Evolutionary conservation across 2,797 vertebrate species (phyloP), one percentile per base, ranked within the genome.

Genomic region (Meriones psammophilus): DNA sequence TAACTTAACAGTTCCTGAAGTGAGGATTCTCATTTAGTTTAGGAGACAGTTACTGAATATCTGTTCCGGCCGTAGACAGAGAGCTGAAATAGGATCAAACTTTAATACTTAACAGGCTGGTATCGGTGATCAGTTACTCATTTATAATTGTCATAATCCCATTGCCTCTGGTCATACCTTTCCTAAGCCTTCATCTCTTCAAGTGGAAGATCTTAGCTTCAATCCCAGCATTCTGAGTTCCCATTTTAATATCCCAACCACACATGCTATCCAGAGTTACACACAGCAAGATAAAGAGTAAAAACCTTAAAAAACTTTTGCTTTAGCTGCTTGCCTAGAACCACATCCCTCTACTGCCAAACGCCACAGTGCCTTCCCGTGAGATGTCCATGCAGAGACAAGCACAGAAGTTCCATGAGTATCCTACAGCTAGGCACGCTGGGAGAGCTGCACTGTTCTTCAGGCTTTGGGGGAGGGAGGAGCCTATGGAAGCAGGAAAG

Each of bases 21-120:
- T n/a, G 28, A 91, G 69, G 58, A 83, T 78, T 88, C 26, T 62
- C 73, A 22, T 69, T 95, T 80, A 92, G 91, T 86, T 94, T 62
- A 88, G 89, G 56, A 94, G 84, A 56, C 36, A 92, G 13, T 84
- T 94, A n/a, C 7, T 83, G 54, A 66, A 50, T 64, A 18, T 92
- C 69, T 17, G 4, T 94, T 90, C 81, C 46, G 77, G 20, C 73
- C 46, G 12, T 86, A 74, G 62, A 50, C 10, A 4, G 36, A 15
- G 26, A 46, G 33, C 42, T 74, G 68, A 69, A 69, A 56, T 66
- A 62, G 26, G 39, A 33, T 83, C 10, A 76, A 42, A 42, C 14
- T 24, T 77, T 88, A 18, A 6, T 6, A 64, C 46, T 83, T 76
- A 54, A 62, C n/a, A 93, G 30, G 39, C 3, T 76, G n/a, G 18